These are phyloP conservation scores for Antheraea mylitta DNA, from an alignment of 1,140 invertebrate species.

Conservation along the genomic window DNA sequence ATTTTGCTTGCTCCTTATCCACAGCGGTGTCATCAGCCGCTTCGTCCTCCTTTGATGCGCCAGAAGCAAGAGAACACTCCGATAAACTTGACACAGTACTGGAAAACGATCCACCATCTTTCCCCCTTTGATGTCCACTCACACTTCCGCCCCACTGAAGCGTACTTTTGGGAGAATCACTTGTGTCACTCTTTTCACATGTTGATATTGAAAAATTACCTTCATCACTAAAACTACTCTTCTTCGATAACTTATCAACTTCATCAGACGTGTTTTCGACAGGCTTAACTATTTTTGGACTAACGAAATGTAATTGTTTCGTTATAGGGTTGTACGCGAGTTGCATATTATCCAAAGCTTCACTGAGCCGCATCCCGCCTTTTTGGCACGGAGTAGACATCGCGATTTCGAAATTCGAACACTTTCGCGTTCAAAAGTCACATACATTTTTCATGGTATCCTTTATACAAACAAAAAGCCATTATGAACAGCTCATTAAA, in stretches of 20 bases:
- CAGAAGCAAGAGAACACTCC: slow-evolving; percentile 70
- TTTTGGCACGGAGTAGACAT: slow-evolving; percentile 70
- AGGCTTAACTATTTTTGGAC: slow-evolving; percentile 62
- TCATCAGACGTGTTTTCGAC: slow-evolving; percentile 51
- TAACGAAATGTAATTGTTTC: slow-evolving; percentile 76
- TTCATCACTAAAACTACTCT: slow-evolving; percentile 77
- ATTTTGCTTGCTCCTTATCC: slow-evolving; percentile 52
- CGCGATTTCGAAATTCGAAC: slow-evolving; percentile 38
- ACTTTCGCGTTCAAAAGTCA: slow-evolving; percentile 32
- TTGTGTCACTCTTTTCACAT: slow-evolving; percentile 74
- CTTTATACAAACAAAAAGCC: slow-evolving; percentile 7
- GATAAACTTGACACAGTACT: slow-evolving; percentile 76
- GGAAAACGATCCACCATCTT: slow-evolving; percentile 75
- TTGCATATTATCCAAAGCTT: slow-evolving; percentile 75
- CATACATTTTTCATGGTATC: slow-evolving; percentile 38
- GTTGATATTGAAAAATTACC: slow-evolving; percentile 75
- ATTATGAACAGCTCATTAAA: slow-evolving; percentile 2
- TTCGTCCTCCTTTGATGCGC: slow-evolving; percentile 64
- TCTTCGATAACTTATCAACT: slow-evolving; percentile 66
- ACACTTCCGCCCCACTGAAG: slow-evolving; percentile 72
- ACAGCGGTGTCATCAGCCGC: slow-evolving; percentile 33
- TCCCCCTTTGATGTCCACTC: slow-evolving; percentile 70
- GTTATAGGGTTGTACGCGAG: slow-evolving; percentile 78
- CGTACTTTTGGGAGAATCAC: slow-evolving; percentile 74
- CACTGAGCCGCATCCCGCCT: slow-evolving; percentile 74